Evolutionary conservation across 2,113 vertebrate species (phyloP), one percentile per base, ranked within the genome.

Genomic region (Rana temporaria): DNA sequence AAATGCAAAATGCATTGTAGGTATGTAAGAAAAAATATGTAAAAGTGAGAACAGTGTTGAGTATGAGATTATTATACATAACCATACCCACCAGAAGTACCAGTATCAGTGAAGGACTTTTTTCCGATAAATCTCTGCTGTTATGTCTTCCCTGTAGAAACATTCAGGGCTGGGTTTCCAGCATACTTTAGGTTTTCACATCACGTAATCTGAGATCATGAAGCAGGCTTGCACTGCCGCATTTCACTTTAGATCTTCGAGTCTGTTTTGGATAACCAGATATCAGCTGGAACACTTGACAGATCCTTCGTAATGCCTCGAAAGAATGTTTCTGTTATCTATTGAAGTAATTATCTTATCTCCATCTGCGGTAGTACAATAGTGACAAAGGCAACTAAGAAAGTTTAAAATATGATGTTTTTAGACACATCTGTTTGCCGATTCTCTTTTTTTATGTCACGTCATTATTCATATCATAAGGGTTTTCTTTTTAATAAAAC

Each of bases 321-420:
- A 62, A 62, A 75, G 72, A 75, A 75, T 75, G 72, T 75, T 42
- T 75, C 72, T 42, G 26, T 59, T 75, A 75, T 62, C 72, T 62
- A 34, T 75, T 60, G 15, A 53, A 32, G 15, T 20, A 19, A 42
- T 38, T 75, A 73, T 73, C 56, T 75, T 75, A 60, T 62, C 72
- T 60, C 11, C 55, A 59, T 62, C 72, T 60, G 30, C 38, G 56
- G 34, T 75, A 42, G 72, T 15, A 19, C 55, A 38, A 62, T 34
- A 75, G 30, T 75, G 56, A 62, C 72, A 42, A 22, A 75, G 60
- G 19, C 56, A 75, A 60, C 53, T 60, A 74, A 24, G 15, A 75
- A 32, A 20, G 55, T 20, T 75, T 75, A 56, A 75, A 60, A 75
- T 75, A 59, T 75, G 72, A 38, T 60, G 72, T 20, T 38, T 20